phyloP scores from a whole-genome alignment of 2,113 vertebrate genomes.

The Anarhynchus alexandrinus region DNA sequence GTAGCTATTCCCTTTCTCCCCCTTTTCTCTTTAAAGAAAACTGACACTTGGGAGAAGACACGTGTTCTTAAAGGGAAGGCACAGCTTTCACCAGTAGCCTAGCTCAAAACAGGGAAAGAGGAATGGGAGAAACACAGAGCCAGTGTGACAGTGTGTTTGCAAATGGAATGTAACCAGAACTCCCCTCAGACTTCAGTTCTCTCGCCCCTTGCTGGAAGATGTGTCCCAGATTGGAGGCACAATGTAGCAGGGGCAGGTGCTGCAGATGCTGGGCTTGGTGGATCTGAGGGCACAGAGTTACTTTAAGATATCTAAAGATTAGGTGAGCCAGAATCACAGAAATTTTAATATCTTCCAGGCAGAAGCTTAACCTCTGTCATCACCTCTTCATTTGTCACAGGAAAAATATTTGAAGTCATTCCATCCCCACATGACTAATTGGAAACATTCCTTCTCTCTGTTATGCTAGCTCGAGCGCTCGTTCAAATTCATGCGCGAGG shows the following conservation, averaged over 20 bases:
- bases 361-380: slow-evolving; percentile 60
- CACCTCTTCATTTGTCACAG: slow-evolving; percentile 62
- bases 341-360: slow-evolving; percentile 60
- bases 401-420: slow-evolving; percentile 55
- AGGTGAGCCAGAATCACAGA: slow-evolving; percentile 35
- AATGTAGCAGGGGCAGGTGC: background rate
- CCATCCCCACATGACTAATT: slow-evolving; percentile 60
- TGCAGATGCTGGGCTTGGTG: background rate
- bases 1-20: background rate
- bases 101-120: background rate
- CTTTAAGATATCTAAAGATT: slow-evolving; percentile 3
- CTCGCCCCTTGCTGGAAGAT: fast-evolving
- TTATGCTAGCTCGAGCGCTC: slow-evolving; percentile 86
- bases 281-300: background rate
- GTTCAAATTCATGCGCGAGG: slow-evolving; percentile 92
- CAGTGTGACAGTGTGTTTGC: background rate
- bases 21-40: background rate
- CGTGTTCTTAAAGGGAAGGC: background rate
- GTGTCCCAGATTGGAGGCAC: background rate
- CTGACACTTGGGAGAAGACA: background rate
- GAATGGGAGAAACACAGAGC: background rate
- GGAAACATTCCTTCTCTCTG: slow-evolving; percentile 52
- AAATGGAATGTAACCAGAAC: background rate
- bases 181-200: background rate
- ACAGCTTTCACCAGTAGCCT: background rate